Percentiles rank a stretch among this genome's conserved stretches.
Evolutionary conservation across 2,113 vertebrate genomes (phyloP).

Genomic region (Solea senegalensis): DNA sequence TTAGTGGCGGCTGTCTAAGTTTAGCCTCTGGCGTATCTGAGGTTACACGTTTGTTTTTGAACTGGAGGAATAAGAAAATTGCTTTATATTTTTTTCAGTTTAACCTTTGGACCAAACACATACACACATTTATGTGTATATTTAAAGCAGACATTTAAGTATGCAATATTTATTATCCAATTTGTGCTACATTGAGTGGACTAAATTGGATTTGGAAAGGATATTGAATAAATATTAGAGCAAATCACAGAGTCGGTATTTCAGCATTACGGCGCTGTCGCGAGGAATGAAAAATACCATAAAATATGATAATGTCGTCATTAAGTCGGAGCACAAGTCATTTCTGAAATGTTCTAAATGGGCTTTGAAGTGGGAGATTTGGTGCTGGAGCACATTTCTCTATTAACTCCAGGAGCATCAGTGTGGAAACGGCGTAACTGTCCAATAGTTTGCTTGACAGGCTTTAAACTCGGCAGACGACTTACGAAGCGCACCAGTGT

Average conservation of each 20-base stretch:
- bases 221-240: slow-evolving; percentile 39
- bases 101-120: slow-evolving; percentile 33
- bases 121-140: background rate
- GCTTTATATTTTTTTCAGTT: slow-evolving; percentile 13
- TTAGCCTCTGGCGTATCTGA: background rate
- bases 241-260: slow-evolving; percentile 34
- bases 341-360: no score
- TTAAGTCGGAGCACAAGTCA: background rate
- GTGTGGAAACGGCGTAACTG: no score
- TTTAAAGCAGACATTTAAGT: slow-evolving; percentile 14
- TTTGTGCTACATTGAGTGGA: slow-evolving; percentile 22
- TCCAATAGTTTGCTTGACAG: no score
- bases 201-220: slow-evolving; percentile 45
- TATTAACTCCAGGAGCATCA: no score
- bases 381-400: no score
- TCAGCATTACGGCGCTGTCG: slow-evolving; percentile 40
- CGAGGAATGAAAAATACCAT: slow-evolving; percentile 37
- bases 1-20: background rate
- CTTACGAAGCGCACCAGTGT: no score
- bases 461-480: no score
- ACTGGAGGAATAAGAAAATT: slow-evolving; percentile 3
- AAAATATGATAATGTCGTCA: slow-evolving; percentile 32
- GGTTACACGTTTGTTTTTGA: background rate
- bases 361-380: no score
- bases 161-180: slow-evolving; percentile 45